Base-by-base conservation (phyloP, 2,797 vertebrate genomes). In the Anguilla megastoma region DNA sequence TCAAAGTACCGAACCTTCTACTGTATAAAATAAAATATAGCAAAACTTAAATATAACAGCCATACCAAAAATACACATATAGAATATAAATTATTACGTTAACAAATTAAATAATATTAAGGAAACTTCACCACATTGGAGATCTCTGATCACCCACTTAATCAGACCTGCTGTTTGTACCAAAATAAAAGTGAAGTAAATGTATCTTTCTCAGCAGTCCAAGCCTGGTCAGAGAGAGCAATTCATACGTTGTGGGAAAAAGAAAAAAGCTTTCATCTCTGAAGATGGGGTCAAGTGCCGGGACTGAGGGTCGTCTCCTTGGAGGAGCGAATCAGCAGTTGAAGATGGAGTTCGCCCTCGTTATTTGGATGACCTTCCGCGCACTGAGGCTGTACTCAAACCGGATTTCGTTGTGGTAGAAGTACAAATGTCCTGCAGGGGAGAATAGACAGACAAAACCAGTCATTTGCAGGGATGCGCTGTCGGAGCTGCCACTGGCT, bases 361-460 rank as follows among this genome's bases (percentile, higher is more conserved):
- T 79, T 89, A 98, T 95, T 30, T 96, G 96, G 0, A 97, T 92
- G 88, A 99, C 95, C 90, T 97, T 97, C 91, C 94, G 95, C 58
- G 96, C 94, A 91, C 58, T 96, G 94, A 97, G 97, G 89, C 96
- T 99, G 91, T 98, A 99, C 92, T 99, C 98, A 88, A 96, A 99
- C 92, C 97, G 97, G 30, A 97, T 12, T 0, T 96, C 89, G 4
- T 97, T 96, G 0, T 93, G 97, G 95, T 97, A 99, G 93, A 99
- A 97, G 89, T 98, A 97, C 88, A 99, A 93, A 27, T 96, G 97
- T 90, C 97, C 98, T 99, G 94, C 76, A 12, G 56, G 52, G 4
- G 52, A 87, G 36, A 41, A 60, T 14, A 36, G 27, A 56, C 48
- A 89, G n/a, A 21, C 66, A n/a, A 90, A 45, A 21, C 7, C 12